Base-by-base conservation (phyloP, 1,140 invertebrate genomes). In the Sinonovacula constricta region DNA sequence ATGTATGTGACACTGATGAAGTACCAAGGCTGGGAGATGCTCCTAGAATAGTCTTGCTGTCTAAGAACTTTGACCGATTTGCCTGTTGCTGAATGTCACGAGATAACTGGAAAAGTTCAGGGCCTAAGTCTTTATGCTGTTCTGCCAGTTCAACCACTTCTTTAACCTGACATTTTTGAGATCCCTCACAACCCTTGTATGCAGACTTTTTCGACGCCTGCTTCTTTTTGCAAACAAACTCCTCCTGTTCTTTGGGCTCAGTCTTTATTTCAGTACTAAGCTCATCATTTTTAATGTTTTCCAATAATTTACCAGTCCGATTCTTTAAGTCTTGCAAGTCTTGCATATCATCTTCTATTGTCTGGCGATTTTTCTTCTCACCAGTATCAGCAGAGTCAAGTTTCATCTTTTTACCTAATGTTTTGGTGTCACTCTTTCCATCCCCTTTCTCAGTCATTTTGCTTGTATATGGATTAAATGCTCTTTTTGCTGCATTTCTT, bases 41-140 rank as follows among this genome's bases (percentile, higher is more conserved):
- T 10, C 7, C 7, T 45, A 10, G 7, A 45, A 45, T 7, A 10
- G 7, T 45, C 18, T 45, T 45, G 7, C 18, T 18, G 18, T 45
- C 7, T 18, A 45, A 18, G 18, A 10, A 7, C 30, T 75, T 60
- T 1, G 62, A 49, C 56, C 66, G 65, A 56, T 33, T 56, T 12
- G 72, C 36, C 33, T 79, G 68, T 26, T 79, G 68, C 26, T 81
- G 79, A 60, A 81, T 81, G 30, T 81, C 79, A 76, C 70, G 70
- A 34, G 79, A 68, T 30, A 81, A 63, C 26, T 81, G 65, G 2
- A 81, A 70, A 15, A 81, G 66, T 36, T 81, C 79, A 57, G 57
- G 65, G 31, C 79, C 72, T 18, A 75, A 39, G 18, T 81, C 79
- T 68, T 68, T 78, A 36, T 68, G 72, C 54, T 75, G 65, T 49